A percentile compares a stretch with the other conserved stretches of the same genome.
Evolutionary conservation across 2,113 vertebrate genomes (phyloP).

Genomic region (Ornithorhynchus anatinus): DNA sequence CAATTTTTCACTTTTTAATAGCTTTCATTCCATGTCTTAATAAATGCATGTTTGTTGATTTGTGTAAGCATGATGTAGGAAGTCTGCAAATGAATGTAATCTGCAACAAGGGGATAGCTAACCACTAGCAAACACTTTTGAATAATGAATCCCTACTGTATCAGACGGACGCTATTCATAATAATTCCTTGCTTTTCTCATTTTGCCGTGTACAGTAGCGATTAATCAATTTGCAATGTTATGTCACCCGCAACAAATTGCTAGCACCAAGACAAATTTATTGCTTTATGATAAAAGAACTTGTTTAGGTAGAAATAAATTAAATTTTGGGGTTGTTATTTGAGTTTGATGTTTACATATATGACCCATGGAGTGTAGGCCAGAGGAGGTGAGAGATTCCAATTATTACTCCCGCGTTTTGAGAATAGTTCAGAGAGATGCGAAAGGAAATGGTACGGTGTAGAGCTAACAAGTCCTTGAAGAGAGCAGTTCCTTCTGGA

Average conservation of each 20-base stretch:
- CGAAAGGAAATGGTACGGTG: slow-evolving; percentile 14
- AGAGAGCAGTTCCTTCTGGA: neutral
- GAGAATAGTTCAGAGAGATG: slow-evolving; percentile 45
- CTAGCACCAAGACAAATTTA: slow-evolving; percentile 88
- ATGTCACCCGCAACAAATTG: slow-evolving; percentile 88
- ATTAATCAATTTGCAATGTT: slow-evolving; percentile 90
- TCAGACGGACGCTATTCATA: slow-evolving; percentile 89
- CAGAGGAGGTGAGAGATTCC: slow-evolving; percentile 52
- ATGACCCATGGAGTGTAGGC: slow-evolving; percentile 63
- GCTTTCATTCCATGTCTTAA: slow-evolving; percentile 85
- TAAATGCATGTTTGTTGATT: slow-evolving; percentile 87
- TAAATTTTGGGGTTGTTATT: slow-evolving; percentile 81
- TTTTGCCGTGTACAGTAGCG: slow-evolving; percentile 83
- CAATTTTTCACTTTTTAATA: slow-evolving; percentile 87
- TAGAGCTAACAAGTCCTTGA: slow-evolving; percentile 35
- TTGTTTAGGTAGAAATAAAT: slow-evolving; percentile 89
- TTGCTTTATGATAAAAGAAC: slow-evolving; percentile 91
- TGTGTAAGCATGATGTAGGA: slow-evolving; percentile 83
- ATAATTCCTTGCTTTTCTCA: slow-evolving; percentile 90
- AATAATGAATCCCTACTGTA: slow-evolving; percentile 86
- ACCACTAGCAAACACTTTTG: slow-evolving; percentile 82
- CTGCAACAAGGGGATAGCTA: slow-evolving; percentile 79
- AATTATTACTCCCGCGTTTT: slow-evolving; percentile 48
- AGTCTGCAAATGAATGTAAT: slow-evolving; percentile 87
- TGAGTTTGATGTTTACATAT: slow-evolving; percentile 71